Percentiles rank a stretch among this genome's conserved stretches.
Evolutionary conservation across 2,797 vertebrate genomes (phyloP).

Genomic region (Chelon auratus): DNA sequence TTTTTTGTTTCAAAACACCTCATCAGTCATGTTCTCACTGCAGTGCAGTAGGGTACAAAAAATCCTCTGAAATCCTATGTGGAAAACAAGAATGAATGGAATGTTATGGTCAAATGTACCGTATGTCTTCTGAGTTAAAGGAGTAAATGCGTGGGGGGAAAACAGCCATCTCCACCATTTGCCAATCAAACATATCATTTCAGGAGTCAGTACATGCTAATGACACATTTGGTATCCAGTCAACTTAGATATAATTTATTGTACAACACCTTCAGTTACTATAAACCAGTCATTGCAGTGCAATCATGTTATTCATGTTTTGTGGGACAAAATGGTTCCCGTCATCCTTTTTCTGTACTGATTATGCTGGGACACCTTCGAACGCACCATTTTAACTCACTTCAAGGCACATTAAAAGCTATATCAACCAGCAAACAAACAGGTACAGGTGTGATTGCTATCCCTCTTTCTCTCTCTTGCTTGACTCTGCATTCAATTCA

Average conservation of each 20-base stretch:
- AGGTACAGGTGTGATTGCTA: conserved; percentile 23
- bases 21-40: conserved; percentile 53
- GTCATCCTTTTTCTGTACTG: conserved; percentile 22
- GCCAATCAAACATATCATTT: conserved; percentile 34
- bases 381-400: conserved; percentile 45
- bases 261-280: conserved; percentile 7
- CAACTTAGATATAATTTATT: conserved; percentile 10
- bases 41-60: conserved; percentile 60
- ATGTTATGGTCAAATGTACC: conserved; percentile 59
- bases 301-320: conserved; percentile 31
- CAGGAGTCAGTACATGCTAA: conserved; percentile 36
- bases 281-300: conserved; percentile 13
- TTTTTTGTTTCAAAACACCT: conserved; percentile 46
- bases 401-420: conserved; percentile 77
- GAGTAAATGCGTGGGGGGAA: conserved; percentile 6
- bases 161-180: conserved; percentile 24
- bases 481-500: conserved; percentile 21
- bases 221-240: conserved; percentile 39
- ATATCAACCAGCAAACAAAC: conserved; percentile 44
- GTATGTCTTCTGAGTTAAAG: conserved; percentile 30
- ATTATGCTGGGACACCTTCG: conserved; percentile 31
- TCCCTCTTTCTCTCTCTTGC: conserved; percentile 8
- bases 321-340: conserved; percentile 18
- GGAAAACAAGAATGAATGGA: conserved; percentile 67
- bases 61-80: conserved; percentile 58